These are phyloP conservation scores for Zaprionus africanus DNA, from an alignment of 1,140 invertebrate genomes.

Conservation along the genomic window DNA sequence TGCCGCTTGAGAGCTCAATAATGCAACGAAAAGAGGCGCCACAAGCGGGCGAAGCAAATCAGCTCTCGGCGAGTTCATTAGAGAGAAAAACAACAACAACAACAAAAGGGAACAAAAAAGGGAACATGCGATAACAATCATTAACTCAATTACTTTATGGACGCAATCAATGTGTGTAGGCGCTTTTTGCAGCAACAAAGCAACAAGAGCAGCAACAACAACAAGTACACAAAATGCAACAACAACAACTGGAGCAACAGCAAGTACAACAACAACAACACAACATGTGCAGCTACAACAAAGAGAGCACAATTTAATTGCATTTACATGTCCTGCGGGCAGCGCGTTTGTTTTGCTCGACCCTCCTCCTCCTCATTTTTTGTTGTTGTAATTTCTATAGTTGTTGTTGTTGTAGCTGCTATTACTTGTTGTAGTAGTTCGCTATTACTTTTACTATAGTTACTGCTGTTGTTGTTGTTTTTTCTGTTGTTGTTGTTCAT, in stretches of 20 bases:
- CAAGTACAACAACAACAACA: conserved; percentile 29
- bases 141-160: conserved; percentile 71
- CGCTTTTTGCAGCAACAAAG: conserved; percentile 13
- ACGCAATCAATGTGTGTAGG: conserved; percentile 61
- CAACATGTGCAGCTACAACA: conserved; percentile 55
- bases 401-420: too few relatives aligned
- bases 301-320: conserved; percentile 4
- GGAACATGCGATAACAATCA: conserved; percentile 43
- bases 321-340: conserved; percentile 72
- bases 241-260: conserved; percentile 47
- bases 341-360: conserved; percentile 53
- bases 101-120: conserved; percentile 22
- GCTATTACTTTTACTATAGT: conserved; percentile 10
- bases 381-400: conserved; percentile 33
- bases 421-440: conserved; percentile 26
- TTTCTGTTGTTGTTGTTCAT: conserved; percentile 14
- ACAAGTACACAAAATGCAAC: neutral
- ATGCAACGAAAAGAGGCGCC: conserved; percentile 48
- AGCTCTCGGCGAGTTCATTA: conserved; percentile 27
- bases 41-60: conserved; percentile 40
- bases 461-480: conserved; percentile 25
- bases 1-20: conserved; percentile 70
- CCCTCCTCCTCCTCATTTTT: conserved; percentile 31
- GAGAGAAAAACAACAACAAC: conserved; percentile 2
- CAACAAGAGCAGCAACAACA: conserved; percentile 6